Evolutionary conservation across 1,140 invertebrate genomes (phyloP).

Genomic region (Colletes latitarsis): DNA sequence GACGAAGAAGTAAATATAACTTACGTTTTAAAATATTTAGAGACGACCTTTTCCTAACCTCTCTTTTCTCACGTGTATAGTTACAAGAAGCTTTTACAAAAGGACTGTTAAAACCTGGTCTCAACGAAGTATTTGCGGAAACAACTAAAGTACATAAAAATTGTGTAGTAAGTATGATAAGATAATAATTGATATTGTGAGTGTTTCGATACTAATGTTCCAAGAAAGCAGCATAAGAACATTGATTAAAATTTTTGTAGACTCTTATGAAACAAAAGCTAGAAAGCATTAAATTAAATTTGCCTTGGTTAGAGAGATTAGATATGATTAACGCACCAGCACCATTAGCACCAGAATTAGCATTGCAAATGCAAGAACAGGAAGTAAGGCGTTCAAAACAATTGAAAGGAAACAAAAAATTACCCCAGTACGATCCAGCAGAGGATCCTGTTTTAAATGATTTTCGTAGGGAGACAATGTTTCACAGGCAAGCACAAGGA

Average conservation of each 20-base stretch:
- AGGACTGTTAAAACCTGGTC: slow-evolving; percentile 90
- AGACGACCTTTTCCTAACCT: slow-evolving; percentile 55
- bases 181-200: slow-evolving; percentile 17
- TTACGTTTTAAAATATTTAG: background rate
- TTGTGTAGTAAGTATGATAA: slow-evolving; percentile 83
- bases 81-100: slow-evolving; percentile 92
- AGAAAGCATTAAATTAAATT: slow-evolving; percentile 85
- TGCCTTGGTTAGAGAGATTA: slow-evolving; percentile 93
- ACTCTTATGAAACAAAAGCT: slow-evolving; percentile 85
- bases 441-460: slow-evolving; percentile 95
- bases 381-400: slow-evolving; percentile 86
- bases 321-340: slow-evolving; percentile 89
- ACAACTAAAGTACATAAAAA: slow-evolving; percentile 84
- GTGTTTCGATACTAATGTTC: background rate
- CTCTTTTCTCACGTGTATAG: slow-evolving; percentile 77
- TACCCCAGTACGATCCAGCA: slow-evolving; percentile 83
- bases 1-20: slow-evolving; percentile 78
- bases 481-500: slow-evolving; percentile 95
- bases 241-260: slow-evolving; percentile 52
- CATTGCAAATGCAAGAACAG: slow-evolving; percentile 88
- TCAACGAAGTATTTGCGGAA: slow-evolving; percentile 86
- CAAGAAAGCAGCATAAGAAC: background rate
- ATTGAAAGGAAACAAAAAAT: slow-evolving; percentile 86
- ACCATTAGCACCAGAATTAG: slow-evolving; percentile 90
- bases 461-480: slow-evolving; percentile 94